These are phyloP conservation scores for Sialis fuliginosa DNA, from an alignment of 2,888 invertebrate species.

Conservation along the genomic window DNA sequence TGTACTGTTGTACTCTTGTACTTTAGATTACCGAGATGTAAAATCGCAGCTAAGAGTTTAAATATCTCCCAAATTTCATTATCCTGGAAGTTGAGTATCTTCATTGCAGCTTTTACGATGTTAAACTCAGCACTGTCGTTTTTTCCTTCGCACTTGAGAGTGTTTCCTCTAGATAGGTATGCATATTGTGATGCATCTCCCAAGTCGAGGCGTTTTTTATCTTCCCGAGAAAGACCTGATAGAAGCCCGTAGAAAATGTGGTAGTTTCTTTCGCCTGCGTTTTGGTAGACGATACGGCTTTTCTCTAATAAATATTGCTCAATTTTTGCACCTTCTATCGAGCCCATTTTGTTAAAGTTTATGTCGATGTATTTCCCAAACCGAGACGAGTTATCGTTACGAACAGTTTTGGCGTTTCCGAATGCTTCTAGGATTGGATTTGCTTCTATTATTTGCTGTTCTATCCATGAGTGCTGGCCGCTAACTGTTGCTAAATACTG, in stretches of 20 bases:
- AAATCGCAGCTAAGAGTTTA: conserved; percentile 65
- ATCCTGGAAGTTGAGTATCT: conserved; percentile 72
- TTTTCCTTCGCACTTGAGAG: conserved; percentile 59
- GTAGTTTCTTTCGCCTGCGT: conserved; percentile 80
- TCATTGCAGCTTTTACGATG: conserved; percentile 78
- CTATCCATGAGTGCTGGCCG: conserved; percentile 93
- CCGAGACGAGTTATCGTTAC: conserved; percentile 90
- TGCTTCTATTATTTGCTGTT: conserved; percentile 91
- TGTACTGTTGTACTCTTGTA: conserved; percentile 54
- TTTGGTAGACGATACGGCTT: conserved; percentile 81
- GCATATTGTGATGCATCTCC: conserved; percentile 54
- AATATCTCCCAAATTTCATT: conserved; percentile 73
- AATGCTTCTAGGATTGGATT: conserved; percentile 96
- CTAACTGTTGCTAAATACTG: conserved; percentile 88
- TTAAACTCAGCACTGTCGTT: conserved; percentile 75
- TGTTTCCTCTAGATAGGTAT: conserved; percentile 68
- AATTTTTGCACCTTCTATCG: conserved; percentile 84
- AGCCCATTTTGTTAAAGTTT: conserved; percentile 57
- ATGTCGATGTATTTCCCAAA: conserved; percentile 94
- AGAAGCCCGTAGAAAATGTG: conserved; percentile 89
- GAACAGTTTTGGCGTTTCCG: conserved; percentile 89
- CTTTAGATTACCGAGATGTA: conserved; percentile 83
- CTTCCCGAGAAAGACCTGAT: conserved; percentile 62
- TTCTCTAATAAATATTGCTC: conserved; percentile 92
- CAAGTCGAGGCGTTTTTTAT: conserved; percentile 61